Evolutionary conservation across 2,113 vertebrate genomes (phyloP), one percentile per base, ranked within the genome.

Genomic region (Callipepla californica): DNA sequence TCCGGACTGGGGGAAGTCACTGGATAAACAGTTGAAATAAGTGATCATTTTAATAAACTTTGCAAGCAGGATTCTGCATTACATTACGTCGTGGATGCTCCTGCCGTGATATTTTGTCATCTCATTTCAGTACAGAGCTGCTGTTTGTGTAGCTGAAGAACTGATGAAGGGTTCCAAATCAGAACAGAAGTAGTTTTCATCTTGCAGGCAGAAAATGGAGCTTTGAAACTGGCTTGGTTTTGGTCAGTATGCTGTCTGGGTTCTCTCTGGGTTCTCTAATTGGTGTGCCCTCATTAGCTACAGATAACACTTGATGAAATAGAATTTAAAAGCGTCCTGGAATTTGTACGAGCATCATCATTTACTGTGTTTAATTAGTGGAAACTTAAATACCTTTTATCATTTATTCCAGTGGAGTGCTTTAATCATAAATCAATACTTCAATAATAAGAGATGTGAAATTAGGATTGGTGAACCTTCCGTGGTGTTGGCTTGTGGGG

Each of bases 11-110:
- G 23, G 25, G 18, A 65, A 74, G n/a, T 78, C 4, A 7, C 15
- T 78, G 21, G 11, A 17, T 48, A 77, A 91, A 66, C 38, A 30
- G 44, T 74, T 88, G 47, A 88, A 78, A 75, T 61, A 32, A 65
- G 4, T 59, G 4, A 28, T 67, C 1, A 2, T 45, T 85, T 57
- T 40, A 50, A 57, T 74, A 13, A 78, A 36, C 59, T 82, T 53
- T 9, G 5, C 34, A 63, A 45, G 21, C 18, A 28, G 45, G 28
- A 72, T 14, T 20, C 16, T 2, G 59, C 70, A 15, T 47, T 89
- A n/a, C 12, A 38, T 1, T 42, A 3, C 5, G n/a, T 2, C 5
- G 6, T 63, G n/a, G 30, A 2, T 58, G 57, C 42, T 74, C 25
- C 21, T 77, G 17, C 21, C 2, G 2, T 50, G 42, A 66, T 2